A percentile compares a stretch with the other conserved stretches of the same genome.
These are phyloP conservation scores for Corvus cornix DNA, from an alignment of 2,113 vertebrate species.

Conservation along the genomic window DNA sequence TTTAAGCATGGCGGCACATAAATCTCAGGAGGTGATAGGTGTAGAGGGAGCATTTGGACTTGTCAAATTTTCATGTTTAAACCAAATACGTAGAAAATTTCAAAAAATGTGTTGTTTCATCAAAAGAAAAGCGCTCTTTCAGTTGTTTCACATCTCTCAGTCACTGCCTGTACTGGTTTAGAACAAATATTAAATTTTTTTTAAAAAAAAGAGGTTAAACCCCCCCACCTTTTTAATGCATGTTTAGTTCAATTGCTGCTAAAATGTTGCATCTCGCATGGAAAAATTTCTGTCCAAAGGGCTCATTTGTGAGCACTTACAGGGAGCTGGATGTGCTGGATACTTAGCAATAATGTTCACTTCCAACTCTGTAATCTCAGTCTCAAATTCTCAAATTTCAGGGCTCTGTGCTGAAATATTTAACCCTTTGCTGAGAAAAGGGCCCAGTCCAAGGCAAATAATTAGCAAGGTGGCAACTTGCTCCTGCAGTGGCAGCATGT, in stretches of 20 bases:
- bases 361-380: neutral
- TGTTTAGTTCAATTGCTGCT: neutral
- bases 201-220: neutral
- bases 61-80: neutral
- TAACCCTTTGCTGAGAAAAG: neutral
- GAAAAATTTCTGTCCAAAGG: neutral
- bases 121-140: neutral
- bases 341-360: fast-evolving
- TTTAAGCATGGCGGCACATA: fast-evolving
- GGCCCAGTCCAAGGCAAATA: neutral
- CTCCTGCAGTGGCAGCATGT: neutral
- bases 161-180: neutral
- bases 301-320: neutral
- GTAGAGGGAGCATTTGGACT: neutral
- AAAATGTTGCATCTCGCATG: neutral
- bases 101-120: neutral
- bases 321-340: neutral
- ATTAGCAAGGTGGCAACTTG: neutral
- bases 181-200: neutral
- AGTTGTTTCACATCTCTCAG: neutral
- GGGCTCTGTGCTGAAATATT: neutral
- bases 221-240: neutral
- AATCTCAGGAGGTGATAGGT: neutral
- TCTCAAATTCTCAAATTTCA: neutral
- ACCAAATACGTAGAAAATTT: neutral